Evolutionary conservation across 2,113 vertebrate genomes (phyloP).

Genomic region (Paramisgurnus dabryanus): DNA sequence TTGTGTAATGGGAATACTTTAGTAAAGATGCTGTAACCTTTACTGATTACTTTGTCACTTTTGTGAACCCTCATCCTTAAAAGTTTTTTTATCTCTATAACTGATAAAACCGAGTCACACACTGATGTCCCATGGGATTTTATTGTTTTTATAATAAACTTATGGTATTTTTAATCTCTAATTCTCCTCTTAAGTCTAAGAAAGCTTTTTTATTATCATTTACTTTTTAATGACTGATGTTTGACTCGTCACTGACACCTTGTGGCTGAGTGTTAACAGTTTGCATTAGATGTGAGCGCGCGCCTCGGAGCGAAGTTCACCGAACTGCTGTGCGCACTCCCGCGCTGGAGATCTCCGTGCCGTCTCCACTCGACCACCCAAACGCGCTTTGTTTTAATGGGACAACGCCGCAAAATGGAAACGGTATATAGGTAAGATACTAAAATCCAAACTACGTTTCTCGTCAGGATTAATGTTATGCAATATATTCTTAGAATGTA

Average conservation of each 20-base stretch:
- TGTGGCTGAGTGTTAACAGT: neutral
- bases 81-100: no score
- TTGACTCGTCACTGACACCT: neutral
- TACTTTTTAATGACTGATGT: no score
- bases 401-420: conserved; percentile 17
- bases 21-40: neutral
- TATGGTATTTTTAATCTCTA: no score
- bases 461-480: neutral
- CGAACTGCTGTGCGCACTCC: conserved; percentile 16
- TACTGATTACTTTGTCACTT: no score
- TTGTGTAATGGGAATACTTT: neutral
- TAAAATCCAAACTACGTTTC: neutral
- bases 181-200: no score
- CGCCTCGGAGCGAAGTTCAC: conserved; percentile 37
- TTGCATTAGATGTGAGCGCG: neutral
- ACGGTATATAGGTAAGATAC: conserved; percentile 23
- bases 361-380: conserved; percentile 31
- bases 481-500: neutral
- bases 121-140: no score
- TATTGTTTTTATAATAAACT: no score
- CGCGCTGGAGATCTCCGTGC: conserved; percentile 41
- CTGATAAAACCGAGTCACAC: no score
- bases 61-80: no score
- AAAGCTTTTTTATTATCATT: no score
- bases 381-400: conserved; percentile 28